Evolutionary conservation across 2,888 invertebrate genomes (phyloP).

Genomic region (Idaea aversata): DNA sequence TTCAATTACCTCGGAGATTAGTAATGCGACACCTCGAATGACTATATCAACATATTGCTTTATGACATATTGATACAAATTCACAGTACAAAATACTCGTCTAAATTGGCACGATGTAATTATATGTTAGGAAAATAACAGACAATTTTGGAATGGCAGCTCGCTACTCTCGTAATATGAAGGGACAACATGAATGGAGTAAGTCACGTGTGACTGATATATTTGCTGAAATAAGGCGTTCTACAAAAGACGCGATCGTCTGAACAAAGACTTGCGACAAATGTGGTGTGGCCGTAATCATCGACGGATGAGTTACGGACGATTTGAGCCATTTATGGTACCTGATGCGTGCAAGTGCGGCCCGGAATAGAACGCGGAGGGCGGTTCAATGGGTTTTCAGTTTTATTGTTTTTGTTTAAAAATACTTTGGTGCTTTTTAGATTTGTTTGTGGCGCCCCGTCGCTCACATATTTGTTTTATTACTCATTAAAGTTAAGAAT

Average conservation of each 20-base stretch:
- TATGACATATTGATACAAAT: too few relatives aligned
- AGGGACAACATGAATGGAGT: conserved; percentile 11
- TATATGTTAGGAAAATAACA: not conserved
- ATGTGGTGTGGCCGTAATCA: conserved; percentile 12
- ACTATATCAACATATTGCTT: too few relatives aligned
- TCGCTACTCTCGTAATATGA: conserved; percentile 3
- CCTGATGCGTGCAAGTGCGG: conserved; percentile 4
- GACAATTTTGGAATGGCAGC: not conserved
- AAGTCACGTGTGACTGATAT: conserved; percentile 20
- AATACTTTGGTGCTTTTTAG: not conserved
- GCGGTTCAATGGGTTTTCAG: not conserved
- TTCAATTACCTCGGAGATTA: too few relatives aligned
- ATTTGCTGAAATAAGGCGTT: conserved; percentile 10
- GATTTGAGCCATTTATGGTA: conserved; percentile 6
- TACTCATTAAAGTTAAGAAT: not conserved
- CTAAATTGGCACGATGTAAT: not conserved
- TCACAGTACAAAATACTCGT: not conserved
- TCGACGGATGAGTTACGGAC: conserved; percentile 6
- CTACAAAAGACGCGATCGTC: conserved; percentile 14
- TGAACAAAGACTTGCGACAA: conserved; percentile 11
- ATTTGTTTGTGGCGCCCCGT: conserved; percentile 1
- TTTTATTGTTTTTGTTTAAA: not conserved
- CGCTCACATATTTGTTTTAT: not conserved
- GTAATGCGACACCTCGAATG: too few relatives aligned
- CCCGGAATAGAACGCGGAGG: conserved; percentile 2